phyloP scores from a whole-genome alignment of 2,797 vertebrate species.

The Salarias fasciatus region DNA sequence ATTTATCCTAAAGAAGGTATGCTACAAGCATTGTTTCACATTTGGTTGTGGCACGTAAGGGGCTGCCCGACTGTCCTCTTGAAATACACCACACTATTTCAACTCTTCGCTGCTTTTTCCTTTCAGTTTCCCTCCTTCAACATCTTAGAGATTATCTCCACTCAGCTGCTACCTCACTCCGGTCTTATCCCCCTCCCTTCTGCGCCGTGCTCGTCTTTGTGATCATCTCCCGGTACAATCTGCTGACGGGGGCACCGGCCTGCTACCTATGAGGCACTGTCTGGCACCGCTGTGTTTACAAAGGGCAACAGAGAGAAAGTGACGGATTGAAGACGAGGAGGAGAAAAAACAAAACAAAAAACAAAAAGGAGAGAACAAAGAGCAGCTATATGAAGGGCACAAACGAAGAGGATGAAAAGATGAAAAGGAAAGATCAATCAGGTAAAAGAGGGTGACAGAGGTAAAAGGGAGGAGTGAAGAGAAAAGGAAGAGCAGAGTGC shows the following conservation, averaged over 20 bases:
- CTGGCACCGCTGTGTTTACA: conserved; percentile 52
- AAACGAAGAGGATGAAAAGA: conserved; percentile 57
- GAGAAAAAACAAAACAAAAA: conserved; percentile 8
- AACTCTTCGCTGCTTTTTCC: neutral
- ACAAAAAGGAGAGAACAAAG: conserved; percentile 37
- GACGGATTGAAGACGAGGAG: conserved; percentile 32
- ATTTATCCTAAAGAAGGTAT: too few species aligned
- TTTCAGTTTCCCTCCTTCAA: neutral
- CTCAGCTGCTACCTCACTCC: conserved; percentile 13
- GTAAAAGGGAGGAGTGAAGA: conserved; percentile 47
- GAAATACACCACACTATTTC: neutral
- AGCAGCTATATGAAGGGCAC: conserved; percentile 43
- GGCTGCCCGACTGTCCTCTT: neutral
- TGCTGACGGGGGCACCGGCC: conserved; percentile 43
- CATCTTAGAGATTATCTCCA: conserved; percentile 11
- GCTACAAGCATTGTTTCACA: too few species aligned
- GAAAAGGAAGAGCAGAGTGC: conserved; percentile 42
- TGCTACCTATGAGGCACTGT: conserved; percentile 32
- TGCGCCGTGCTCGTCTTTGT: conserved; percentile 21
- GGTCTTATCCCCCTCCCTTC: conserved; percentile 8
- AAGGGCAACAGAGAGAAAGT: conserved; percentile 44
- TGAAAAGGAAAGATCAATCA: conserved; percentile 55
- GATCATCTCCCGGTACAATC: conserved; percentile 37
- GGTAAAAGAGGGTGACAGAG: conserved; percentile 45
- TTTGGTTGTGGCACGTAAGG: too few species aligned